These are phyloP conservation scores for Anthopleura xanthogrammica DNA, from an alignment of 92 coral and sea anemone species.

Conservation along the genomic window DNA sequence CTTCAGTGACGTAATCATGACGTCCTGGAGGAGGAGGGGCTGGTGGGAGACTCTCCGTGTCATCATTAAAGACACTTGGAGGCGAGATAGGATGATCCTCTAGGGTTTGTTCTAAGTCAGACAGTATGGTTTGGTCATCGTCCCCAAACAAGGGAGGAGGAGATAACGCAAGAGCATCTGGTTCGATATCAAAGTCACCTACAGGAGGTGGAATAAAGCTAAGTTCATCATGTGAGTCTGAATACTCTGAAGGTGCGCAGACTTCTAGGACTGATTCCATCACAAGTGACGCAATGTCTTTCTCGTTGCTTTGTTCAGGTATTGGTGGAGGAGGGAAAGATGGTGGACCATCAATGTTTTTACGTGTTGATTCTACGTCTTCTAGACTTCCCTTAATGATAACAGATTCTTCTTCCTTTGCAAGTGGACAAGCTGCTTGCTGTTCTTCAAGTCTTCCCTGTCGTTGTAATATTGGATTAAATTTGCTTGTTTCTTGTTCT, in stretches of 20 bases:
- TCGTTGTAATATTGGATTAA: constrained; percentile 21
- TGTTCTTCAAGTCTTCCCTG: constrained; percentile 23
- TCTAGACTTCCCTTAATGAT: constrained; percentile 23
- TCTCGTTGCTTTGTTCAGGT: constrained; percentile 14
- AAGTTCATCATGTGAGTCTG: constrained; percentile 2
- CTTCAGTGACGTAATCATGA: neutral
- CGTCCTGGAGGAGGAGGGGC: constrained; percentile 76
- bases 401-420: constrained; percentile 18
- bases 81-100: constrained; percentile 51
- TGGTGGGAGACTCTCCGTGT: constrained; percentile 59
- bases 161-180: constrained; percentile 21
- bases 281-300: constrained; percentile 19
- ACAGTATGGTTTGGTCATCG: constrained; percentile 28
- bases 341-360: constrained; percentile 36
- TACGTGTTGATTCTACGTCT: neutral
- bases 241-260: neutral
- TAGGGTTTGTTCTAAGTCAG: neutral
- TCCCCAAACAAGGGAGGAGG: constrained; percentile 73
- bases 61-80: constrained; percentile 79
- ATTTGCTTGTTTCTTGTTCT: neutral
- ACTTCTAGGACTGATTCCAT: constrained; percentile 23
- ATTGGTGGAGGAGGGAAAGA: constrained; percentile 56
- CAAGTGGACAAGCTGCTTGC: constrained; percentile 22
- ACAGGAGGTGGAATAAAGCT: constrained; percentile 19
- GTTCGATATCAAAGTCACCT: constrained; percentile 16